Evolutionary conservation across 1,140 invertebrate genomes (phyloP).

Genomic region (Stenopsyche tienmushanensis): DNA sequence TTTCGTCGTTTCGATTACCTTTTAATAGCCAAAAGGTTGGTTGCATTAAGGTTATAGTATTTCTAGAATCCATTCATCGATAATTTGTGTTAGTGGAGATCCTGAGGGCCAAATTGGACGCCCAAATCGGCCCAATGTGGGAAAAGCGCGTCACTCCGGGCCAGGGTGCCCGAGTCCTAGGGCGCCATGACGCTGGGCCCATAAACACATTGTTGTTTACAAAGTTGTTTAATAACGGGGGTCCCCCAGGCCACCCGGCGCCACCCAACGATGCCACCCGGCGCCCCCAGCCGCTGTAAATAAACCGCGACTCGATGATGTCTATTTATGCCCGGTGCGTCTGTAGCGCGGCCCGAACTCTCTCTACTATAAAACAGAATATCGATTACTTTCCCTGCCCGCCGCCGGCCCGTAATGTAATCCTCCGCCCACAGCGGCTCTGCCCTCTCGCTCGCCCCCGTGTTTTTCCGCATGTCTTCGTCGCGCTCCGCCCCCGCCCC

Average conservation of each 20-base stretch:
- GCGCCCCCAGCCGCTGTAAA: constrained; percentile 26
- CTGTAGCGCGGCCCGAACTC: constrained; percentile 31
- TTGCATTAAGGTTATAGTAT: too few species aligned
- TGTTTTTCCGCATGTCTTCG: constrained; percentile 1
- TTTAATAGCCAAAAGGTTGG: too few species aligned
- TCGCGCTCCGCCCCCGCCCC: constrained; percentile 9
- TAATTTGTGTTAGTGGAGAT: too few species aligned
- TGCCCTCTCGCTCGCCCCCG: constrained; percentile 26
- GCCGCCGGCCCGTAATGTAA: constrained; percentile 41
- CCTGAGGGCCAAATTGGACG: too few species aligned
- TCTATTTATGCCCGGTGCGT: constrained; percentile 38
- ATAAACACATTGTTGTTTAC: too few species aligned
- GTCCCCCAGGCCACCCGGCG: not conserved
- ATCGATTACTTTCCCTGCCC: constrained; percentile 42
- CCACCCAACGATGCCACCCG: not conserved
- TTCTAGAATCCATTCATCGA: too few species aligned
- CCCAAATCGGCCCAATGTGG: too few species aligned
- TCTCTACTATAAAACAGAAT: constrained; percentile 40
- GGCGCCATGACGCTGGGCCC: too few species aligned
- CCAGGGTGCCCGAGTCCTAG: too few species aligned
- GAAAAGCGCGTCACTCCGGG: too few species aligned
- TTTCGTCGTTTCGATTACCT: too few species aligned
- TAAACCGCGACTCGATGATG: constrained; percentile 38
- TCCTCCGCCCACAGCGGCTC: constrained; percentile 37
- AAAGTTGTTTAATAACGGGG: too few species aligned